Evolutionary conservation across 2,888 invertebrate species (phyloP).

Genomic region (Torymus aiolomorphi): DNA sequence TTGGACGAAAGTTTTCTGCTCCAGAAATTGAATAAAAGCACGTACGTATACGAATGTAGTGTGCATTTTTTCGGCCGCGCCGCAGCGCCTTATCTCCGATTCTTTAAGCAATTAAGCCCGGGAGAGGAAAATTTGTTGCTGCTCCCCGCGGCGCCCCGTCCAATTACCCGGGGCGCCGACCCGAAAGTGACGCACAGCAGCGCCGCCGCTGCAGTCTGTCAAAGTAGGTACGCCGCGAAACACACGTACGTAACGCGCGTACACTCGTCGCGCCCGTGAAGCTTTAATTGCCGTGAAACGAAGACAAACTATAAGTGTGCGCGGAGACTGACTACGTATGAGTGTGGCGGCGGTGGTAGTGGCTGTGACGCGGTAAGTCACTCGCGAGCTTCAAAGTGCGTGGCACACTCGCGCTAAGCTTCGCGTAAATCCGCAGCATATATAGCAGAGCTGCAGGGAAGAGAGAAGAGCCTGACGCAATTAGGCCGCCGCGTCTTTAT

Average conservation of each 20-base stretch:
- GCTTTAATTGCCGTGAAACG: constrained; percentile 49
- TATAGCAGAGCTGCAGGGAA: no score
- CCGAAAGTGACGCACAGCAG: constrained; percentile 44
- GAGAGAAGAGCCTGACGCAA: constrained; percentile 19
- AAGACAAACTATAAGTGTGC: constrained; percentile 37
- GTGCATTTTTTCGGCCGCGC: background rate
- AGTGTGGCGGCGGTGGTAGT: no score
- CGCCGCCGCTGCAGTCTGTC: constrained; percentile 6
- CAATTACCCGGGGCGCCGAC: constrained; percentile 44
- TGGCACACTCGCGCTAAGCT: no score
- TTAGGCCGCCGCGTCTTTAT: background rate
- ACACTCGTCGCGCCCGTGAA: constrained; percentile 13
- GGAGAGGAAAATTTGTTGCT: constrained; percentile 4
- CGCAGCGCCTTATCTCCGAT: background rate
- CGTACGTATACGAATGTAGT: no score
- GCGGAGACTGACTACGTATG: no score
- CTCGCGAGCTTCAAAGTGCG: no score
- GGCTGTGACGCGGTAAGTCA: no score
- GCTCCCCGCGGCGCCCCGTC: background rate
- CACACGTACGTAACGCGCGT: background rate
- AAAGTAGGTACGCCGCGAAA: constrained; percentile 1
- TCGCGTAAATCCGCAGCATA: no score
- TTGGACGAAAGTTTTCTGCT: constrained; percentile 24
- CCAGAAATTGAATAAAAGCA: constrained; percentile 23
- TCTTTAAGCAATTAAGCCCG: constrained; percentile 28